These are phyloP conservation scores for Salpingus planirostris DNA, from an alignment of 2,888 invertebrate genomes.

Conservation along the genomic window DNA sequence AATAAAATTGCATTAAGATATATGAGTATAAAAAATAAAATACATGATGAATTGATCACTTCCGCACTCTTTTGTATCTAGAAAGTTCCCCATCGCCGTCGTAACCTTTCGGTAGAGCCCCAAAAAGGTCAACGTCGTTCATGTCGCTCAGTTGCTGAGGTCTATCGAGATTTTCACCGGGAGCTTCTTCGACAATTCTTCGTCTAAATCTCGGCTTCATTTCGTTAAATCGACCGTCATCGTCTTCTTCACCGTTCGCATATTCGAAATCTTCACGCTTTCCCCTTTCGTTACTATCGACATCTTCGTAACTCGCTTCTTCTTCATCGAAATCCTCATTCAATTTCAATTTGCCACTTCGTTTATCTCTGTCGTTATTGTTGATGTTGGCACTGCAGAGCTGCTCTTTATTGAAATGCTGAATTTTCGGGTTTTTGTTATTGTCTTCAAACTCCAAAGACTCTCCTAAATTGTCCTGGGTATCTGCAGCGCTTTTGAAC, in stretches of 20 bases:
- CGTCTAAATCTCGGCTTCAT: slow-evolving; percentile 15
- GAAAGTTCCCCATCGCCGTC: slow-evolving; percentile 38
- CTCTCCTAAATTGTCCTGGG: too few relatives aligned
- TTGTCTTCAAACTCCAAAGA: slow-evolving; percentile 6
- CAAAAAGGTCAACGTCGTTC: slow-evolving; percentile 38
- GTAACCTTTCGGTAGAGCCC: slow-evolving; percentile 37
- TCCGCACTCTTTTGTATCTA: slow-evolving; percentile 38
- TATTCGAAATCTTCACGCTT: neutral
- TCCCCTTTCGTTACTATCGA: neutral
- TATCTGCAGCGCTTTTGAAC: too few relatives aligned
- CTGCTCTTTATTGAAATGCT: neutral
- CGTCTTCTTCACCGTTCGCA: slow-evolving; percentile 1
- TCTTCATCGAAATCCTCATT: neutral
- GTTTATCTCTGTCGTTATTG: neutral
- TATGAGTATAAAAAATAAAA: too few relatives aligned
- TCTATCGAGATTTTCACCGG: slow-evolving; percentile 14
- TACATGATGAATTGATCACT: too few relatives aligned
- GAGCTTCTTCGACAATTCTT: slow-evolving; percentile 17
- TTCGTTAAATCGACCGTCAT: neutral
- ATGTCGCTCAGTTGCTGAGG: slow-evolving; percentile 28
- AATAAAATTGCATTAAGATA: too few relatives aligned
- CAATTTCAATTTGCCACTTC: neutral
- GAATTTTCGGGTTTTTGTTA: neutral
- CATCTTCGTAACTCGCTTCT: too few relatives aligned
- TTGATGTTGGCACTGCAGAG: neutral